phyloP scores from a whole-genome alignment of 2,797 vertebrate species.

The Onychomys torridus region DNA sequence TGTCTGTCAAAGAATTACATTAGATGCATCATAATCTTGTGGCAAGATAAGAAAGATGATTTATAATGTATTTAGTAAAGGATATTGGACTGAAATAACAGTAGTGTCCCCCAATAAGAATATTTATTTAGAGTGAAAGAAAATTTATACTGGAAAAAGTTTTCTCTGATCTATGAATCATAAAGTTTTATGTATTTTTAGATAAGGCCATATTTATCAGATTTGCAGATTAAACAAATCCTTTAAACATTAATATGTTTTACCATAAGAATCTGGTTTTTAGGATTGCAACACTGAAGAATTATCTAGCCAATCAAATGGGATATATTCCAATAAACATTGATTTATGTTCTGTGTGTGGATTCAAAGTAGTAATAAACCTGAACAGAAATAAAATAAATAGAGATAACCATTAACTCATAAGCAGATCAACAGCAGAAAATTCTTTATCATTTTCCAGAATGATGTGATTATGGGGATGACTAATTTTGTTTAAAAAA shows the following conservation, averaged over 20 bases:
- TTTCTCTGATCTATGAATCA: not conserved
- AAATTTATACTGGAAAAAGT: not conserved
- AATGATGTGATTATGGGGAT: not conserved
- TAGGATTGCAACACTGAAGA: not conserved
- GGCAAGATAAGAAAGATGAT: not conserved
- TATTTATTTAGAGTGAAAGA: not conserved
- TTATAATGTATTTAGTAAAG: not conserved
- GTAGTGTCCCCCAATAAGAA: not conserved
- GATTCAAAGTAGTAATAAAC: not conserved
- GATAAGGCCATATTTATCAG: not conserved
- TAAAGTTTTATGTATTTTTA: not conserved
- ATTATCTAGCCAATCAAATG: not conserved
- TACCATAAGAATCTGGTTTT: not conserved
- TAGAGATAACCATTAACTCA: not conserved
- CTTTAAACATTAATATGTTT: not conserved
- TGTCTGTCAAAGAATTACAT: not conserved
- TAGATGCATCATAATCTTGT: not conserved
- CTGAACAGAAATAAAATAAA: not conserved
- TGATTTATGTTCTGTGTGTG: not conserved
- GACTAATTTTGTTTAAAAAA: not conserved
- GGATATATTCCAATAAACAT: constrained; percentile 1
- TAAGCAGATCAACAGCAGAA: not conserved
- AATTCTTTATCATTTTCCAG: not conserved
- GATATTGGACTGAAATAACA: not conserved
- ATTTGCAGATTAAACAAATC: not conserved